Conservation (phyloP, 1,140 invertebrate species). For the Drosophila funebris region DNA sequence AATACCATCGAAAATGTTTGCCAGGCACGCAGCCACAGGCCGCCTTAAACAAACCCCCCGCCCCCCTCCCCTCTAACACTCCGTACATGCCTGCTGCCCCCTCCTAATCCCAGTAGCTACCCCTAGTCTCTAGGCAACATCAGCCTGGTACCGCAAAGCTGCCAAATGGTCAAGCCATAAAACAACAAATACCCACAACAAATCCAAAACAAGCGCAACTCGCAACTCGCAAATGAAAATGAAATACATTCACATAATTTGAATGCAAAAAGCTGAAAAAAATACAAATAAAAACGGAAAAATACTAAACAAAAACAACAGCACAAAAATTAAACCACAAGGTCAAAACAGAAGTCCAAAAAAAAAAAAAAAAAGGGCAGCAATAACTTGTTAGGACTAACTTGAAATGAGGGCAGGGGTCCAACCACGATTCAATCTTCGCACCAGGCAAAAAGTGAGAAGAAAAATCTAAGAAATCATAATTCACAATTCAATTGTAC, state of each 20-base stretch:
- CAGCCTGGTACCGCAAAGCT: slow-evolving; percentile 33
- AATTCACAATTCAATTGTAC: neutral
- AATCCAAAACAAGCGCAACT: slow-evolving; percentile 52
- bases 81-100: no score
- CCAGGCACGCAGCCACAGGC: slow-evolving; percentile 47
- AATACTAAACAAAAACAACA: slow-evolving; percentile 7
- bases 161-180: slow-evolving; percentile 66
- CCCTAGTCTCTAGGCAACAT: neutral
- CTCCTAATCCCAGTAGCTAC: no score
- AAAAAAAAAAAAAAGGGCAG: slow-evolving; percentile 3
- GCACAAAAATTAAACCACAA: slow-evolving; percentile 19
- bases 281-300: neutral
- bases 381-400: slow-evolving; percentile 16
- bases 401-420: slow-evolving; percentile 12
- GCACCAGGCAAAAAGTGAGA: neutral
- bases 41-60: neutral
- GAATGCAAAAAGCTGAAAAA: slow-evolving; percentile 32
- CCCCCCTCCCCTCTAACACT: neutral
- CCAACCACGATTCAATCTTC: neutral
- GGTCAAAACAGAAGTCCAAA: slow-evolving; percentile 21
- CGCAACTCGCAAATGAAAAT: slow-evolving; percentile 59
- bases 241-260: slow-evolving; percentile 70
- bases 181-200: slow-evolving; percentile 50
- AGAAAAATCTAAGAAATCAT: neutral
- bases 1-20: slow-evolving; percentile 64